phyloP scores from a whole-genome alignment of 2,888 invertebrate genomes.

The Adineta ricciae region DNA sequence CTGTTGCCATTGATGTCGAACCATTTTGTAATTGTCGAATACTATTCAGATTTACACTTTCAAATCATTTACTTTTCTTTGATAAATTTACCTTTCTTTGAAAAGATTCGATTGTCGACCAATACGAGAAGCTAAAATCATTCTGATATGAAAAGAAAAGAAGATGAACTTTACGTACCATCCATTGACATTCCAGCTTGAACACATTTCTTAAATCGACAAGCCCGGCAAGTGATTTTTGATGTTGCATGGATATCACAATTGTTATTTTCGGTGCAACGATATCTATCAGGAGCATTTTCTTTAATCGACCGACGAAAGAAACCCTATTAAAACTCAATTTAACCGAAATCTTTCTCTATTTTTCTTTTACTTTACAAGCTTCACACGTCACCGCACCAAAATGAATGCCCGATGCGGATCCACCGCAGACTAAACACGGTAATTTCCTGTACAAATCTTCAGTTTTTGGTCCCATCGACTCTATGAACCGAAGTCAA shows the following conservation, averaged over 20 bases:
- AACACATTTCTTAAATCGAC: conserved; percentile 16
- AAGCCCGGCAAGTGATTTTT: neutral
- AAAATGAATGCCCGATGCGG: conserved; percentile 1
- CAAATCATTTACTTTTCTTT: neutral
- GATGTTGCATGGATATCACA: neutral
- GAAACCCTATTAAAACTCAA: neutral
- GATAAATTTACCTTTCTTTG: neutral
- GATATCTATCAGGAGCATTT: conserved; percentile 11
- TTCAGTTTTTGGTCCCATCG: neutral
- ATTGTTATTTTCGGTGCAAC: neutral
- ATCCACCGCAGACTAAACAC: neutral
- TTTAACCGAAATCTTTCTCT: neutral
- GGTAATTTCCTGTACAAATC: conserved; percentile 9
- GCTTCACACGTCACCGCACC: neutral
- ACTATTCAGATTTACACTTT: neutral
- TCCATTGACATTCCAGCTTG: neutral
- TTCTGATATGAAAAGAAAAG: no score
- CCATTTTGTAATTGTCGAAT: conserved; percentile 8
- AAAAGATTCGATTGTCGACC: conserved; percentile 18
- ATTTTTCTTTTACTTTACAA: neutral
- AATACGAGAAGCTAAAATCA: neutral
- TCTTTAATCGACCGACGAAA: conserved; percentile 20
- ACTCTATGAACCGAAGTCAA: neutral
- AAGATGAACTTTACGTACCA: neutral
- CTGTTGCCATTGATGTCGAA: neutral